Percentiles rank a stretch among this genome's conserved stretches.
phyloP scores from a whole-genome alignment of 23 tunicate species.

The Ciona savignyi region DNA sequence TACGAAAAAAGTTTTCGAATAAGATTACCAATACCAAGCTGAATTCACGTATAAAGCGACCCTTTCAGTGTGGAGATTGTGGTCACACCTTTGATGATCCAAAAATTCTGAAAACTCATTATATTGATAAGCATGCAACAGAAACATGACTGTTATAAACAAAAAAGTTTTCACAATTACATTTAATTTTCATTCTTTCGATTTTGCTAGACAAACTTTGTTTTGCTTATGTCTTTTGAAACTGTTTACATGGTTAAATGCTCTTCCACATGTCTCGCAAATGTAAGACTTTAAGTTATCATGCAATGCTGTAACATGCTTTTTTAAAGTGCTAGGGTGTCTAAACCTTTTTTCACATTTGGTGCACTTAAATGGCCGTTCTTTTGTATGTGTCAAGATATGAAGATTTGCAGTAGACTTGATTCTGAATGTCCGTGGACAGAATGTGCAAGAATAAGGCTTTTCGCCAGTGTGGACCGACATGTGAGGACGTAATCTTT shows the following conservation, averaged over 20 bases:
- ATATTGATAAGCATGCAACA: too few relatives aligned
- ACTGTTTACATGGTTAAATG: background rate
- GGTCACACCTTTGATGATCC: background rate
- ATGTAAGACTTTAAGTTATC: background rate
- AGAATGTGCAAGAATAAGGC: constrained; percentile 9
- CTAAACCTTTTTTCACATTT: constrained; percentile 10
- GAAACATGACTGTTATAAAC: too few relatives aligned
- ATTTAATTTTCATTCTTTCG: too few relatives aligned
- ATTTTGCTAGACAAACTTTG: background rate
- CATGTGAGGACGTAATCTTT: background rate
- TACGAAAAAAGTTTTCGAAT: too few relatives aligned
- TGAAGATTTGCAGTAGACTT: background rate
- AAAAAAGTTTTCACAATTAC: too few relatives aligned
- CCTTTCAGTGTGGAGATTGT: background rate
- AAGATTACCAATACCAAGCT: background rate
- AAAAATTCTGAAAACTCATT: background rate
- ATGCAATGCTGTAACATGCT: background rate
- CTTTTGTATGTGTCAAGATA: background rate
- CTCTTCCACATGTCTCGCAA: background rate
- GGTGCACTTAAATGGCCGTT: background rate
- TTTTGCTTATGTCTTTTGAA: background rate
- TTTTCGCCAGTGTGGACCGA: constrained; percentile 11
- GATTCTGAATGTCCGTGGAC: constrained; percentile 9
- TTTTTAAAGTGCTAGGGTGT: background rate
- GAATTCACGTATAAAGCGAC: background rate